phyloP scores from a whole-genome alignment of 2,797 vertebrate species.

The Sorex maritimensis region DNA sequence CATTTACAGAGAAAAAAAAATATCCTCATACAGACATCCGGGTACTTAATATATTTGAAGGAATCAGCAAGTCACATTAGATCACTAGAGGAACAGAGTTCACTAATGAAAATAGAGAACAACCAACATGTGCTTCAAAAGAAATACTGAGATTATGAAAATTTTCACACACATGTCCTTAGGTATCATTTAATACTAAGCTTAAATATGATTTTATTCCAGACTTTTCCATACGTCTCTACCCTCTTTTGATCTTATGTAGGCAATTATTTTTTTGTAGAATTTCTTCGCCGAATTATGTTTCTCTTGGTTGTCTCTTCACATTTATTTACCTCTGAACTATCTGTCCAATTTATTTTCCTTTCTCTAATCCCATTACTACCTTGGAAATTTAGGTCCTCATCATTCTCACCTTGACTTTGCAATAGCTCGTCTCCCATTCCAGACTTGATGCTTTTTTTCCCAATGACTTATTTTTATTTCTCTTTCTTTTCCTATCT shows the following conservation, averaged over 20 bases:
- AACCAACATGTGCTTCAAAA: neutral
- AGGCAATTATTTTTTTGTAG: conserved; percentile 11
- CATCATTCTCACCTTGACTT: neutral
- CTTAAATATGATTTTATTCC: conserved; percentile 24
- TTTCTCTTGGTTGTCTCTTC: neutral
- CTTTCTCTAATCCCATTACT: conserved; percentile 13
- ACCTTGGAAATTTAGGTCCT: neutral
- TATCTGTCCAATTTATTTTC: conserved; percentile 20
- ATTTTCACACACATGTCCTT: neutral
- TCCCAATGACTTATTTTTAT: neutral
- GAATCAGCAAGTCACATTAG: neutral
- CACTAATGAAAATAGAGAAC: neutral
- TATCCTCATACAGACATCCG: neutral
- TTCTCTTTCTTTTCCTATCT: neutral
- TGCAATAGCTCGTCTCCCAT: neutral
- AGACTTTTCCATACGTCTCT: neutral
- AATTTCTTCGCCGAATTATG: neutral
- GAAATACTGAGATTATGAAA: conserved; percentile 25
- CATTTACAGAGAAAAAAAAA: neutral
- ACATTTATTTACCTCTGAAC: neutral
- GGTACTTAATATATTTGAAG: neutral
- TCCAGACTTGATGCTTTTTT: neutral
- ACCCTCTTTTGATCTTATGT: neutral
- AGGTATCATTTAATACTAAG: conserved; percentile 11
- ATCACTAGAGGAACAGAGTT: neutral